A percentile compares a stretch with the other conserved stretches of the same genome.
Evolutionary conservation across 2,797 vertebrate genomes (phyloP).

Genomic region (Acomys russatus): DNA sequence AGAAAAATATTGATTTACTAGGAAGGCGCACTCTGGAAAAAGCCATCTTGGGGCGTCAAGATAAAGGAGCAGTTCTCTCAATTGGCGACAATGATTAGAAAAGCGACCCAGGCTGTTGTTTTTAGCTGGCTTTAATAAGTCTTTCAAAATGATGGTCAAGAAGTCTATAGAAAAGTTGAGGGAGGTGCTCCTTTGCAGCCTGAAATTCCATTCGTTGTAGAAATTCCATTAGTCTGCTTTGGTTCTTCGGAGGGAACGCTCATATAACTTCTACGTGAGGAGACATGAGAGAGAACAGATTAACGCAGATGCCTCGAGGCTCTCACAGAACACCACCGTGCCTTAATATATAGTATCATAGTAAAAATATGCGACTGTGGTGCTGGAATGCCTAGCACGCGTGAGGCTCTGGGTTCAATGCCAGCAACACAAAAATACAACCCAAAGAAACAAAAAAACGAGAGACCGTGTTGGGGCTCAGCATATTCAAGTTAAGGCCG

Average conservation of each 20-base stretch:
- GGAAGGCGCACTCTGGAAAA: conserved; percentile 88
- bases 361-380: background rate
- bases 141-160: conserved; percentile 88
- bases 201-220: conserved; percentile 87
- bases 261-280: conserved; percentile 94
- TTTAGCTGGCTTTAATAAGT: conserved; percentile 89
- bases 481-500: conserved; percentile 47
- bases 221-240: conserved; percentile 85
- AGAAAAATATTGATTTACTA: conserved; percentile 88
- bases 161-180: conserved; percentile 87
- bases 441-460: background rate
- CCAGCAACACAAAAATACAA: background rate
- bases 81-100: conserved; percentile 87
- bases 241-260: conserved; percentile 89
- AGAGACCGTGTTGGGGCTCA: background rate
- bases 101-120: conserved; percentile 88
- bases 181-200: conserved; percentile 87
- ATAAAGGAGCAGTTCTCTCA: conserved; percentile 88
- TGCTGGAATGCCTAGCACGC: background rate
- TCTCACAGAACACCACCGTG: background rate
- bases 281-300: conserved; percentile 80
- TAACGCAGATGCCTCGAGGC: conserved; percentile 34
- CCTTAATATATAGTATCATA: background rate
- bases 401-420: background rate
- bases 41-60: conserved; percentile 85